These are phyloP conservation scores for Sapayoa aenigma DNA, from an alignment of 2,113 vertebrate species.

Conservation along the genomic window DNA sequence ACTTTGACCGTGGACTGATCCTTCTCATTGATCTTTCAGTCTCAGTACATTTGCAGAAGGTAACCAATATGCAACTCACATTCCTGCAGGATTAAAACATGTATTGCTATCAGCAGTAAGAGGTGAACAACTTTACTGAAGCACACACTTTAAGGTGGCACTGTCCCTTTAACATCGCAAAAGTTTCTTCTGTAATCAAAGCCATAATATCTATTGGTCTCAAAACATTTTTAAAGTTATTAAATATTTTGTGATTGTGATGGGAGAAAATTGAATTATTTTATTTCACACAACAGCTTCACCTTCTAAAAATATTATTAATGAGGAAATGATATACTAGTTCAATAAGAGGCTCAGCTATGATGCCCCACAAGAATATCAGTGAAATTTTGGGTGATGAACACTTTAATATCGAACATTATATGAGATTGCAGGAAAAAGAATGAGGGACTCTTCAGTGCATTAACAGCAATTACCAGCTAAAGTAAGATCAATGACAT, in stretches of 20 bases:
- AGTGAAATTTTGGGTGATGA: conserved; percentile 21
- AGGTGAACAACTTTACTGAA: neutral
- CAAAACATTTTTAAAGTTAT: neutral
- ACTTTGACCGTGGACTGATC: neutral
- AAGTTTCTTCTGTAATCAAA: neutral
- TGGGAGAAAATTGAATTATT: neutral
- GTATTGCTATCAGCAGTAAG: neutral
- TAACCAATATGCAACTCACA: neutral
- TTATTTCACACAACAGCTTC: neutral
- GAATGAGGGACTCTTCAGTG: conserved; percentile 17
- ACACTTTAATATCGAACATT: conserved; percentile 2
- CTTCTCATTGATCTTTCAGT: neutral
- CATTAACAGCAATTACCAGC: conserved; percentile 59
- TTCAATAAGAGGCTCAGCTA: neutral
- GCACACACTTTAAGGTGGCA: neutral
- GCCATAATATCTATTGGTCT: neutral
- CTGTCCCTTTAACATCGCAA: neutral
- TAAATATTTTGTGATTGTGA: neutral
- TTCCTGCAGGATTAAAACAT: neutral
- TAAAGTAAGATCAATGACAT: conserved; percentile 33
- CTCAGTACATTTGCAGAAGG: neutral
- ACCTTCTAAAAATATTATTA: neutral
- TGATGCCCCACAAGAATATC: neutral
- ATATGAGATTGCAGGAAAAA: neutral
- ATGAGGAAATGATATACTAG: neutral